Evolutionary conservation across 2,888 invertebrate genomes (phyloP).

Genomic region (Zelleria hepariella): DNA sequence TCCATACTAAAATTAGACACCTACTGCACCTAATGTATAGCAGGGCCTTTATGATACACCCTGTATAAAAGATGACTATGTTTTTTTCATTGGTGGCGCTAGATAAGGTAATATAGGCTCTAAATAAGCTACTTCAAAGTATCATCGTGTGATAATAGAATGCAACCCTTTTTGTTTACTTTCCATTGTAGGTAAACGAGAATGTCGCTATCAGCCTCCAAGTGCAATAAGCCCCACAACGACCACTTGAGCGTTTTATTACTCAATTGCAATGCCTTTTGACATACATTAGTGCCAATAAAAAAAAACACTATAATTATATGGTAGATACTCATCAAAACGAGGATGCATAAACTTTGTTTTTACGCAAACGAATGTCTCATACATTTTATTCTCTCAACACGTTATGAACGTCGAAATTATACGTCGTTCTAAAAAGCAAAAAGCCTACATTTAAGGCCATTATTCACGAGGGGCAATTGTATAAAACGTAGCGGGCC

Average conservation of each 20-base stretch:
- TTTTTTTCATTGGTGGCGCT: too few species aligned
- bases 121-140: too few species aligned
- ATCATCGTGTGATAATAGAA: too few species aligned
- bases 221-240: neutral
- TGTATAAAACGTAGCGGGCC: neutral
- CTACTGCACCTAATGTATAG: too few species aligned
- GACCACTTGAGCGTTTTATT: neutral
- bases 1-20: too few species aligned
- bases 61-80: too few species aligned
- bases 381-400: neutral
- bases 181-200: too few species aligned
- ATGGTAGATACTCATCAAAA: neutral
- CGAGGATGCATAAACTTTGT: neutral
- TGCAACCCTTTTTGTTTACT: too few species aligned
- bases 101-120: too few species aligned
- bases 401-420: neutral
- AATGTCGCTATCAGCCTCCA: too few species aligned
- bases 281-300: neutral
- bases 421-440: neutral
- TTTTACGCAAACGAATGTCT: neutral
- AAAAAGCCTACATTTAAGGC: neutral
- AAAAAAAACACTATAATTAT: neutral
- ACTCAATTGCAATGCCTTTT: neutral
- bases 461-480: neutral
- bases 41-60: too few species aligned